phyloP scores from a whole-genome alignment of 1,140 invertebrate genomes.

The Neuroterus valhalla region DNA sequence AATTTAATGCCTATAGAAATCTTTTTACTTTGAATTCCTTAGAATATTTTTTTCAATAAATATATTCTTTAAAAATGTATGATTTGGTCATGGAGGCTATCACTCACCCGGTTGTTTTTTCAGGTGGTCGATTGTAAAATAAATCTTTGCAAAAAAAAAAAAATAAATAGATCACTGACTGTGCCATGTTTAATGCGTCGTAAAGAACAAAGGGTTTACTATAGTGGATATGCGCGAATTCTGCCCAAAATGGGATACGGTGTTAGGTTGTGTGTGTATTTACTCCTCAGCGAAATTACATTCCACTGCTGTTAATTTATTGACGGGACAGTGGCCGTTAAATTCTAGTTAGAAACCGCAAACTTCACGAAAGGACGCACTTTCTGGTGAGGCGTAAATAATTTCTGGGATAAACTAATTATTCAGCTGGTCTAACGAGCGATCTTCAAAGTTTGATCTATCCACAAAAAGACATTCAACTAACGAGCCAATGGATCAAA shows the following conservation, averaged over 20 bases:
- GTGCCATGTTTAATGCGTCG: not conserved
- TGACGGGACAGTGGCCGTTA: slow-evolving; percentile 5
- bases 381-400: slow-evolving; percentile 11
- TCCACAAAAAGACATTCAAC: not conserved
- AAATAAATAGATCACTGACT: not conserved
- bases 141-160: too few relatives aligned
- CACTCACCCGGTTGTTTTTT: too few relatives aligned
- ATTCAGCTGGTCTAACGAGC: slow-evolving; percentile 12
- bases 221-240: not conserved
- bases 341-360: slow-evolving; percentile 18
- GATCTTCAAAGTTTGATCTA: not conserved
- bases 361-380: not conserved
- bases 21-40: too few relatives aligned
- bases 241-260: not conserved
- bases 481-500: too few relatives aligned
- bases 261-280: not conserved
- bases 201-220: not conserved
- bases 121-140: too few relatives aligned
- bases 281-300: not conserved
- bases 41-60: too few relatives aligned
- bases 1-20: too few relatives aligned
- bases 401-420: slow-evolving; percentile 15
- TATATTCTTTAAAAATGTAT: too few relatives aligned
- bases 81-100: too few relatives aligned
- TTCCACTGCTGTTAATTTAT: slow-evolving; percentile 3